A percentile compares a stretch with the other conserved stretches of the same genome.
Conservation (phyloP, 2,797 vertebrate species). For the Chelon auratus region DNA sequence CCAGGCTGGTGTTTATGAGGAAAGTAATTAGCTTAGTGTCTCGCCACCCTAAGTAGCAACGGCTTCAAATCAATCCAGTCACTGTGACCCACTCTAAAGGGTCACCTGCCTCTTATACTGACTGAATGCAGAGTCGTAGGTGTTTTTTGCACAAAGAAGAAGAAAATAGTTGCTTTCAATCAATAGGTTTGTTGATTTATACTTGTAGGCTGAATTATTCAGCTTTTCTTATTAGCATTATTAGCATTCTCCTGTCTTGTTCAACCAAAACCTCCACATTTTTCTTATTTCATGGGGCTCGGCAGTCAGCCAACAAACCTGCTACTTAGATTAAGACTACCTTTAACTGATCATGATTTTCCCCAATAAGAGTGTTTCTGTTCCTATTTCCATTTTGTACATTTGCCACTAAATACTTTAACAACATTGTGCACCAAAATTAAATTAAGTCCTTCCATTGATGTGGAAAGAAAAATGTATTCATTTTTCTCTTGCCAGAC, state of each 20-base stretch:
- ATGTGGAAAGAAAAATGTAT: not conserved
- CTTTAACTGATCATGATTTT: not conserved
- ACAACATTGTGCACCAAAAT: not conserved
- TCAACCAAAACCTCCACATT: not conserved
- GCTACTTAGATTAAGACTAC: not conserved
- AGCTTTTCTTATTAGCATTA: not conserved
- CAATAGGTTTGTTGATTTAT: not conserved
- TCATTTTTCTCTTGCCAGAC: not conserved
- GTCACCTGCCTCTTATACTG: conserved; percentile 26
- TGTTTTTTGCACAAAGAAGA: not conserved
- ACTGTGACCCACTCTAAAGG: conserved; percentile 44
- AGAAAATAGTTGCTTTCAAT: not conserved
- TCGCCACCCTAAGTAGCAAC: conserved; percentile 58
- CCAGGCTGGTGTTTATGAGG: conserved; percentile 68
- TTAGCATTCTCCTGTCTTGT: not conserved
- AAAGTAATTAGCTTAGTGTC: conserved; percentile 76
- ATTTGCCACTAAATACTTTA: not conserved
- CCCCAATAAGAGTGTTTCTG: not conserved
- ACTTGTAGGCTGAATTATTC: not conserved
- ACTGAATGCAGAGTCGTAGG: conserved; percentile 5
- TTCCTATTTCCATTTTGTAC: not conserved
- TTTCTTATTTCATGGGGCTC: not conserved
- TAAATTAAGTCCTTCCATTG: not conserved
- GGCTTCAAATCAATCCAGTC: conserved; percentile 70
- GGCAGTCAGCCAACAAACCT: not conserved